Conservation (phyloP, 2,113 vertebrate genomes). For the Pagrus major region DNA sequence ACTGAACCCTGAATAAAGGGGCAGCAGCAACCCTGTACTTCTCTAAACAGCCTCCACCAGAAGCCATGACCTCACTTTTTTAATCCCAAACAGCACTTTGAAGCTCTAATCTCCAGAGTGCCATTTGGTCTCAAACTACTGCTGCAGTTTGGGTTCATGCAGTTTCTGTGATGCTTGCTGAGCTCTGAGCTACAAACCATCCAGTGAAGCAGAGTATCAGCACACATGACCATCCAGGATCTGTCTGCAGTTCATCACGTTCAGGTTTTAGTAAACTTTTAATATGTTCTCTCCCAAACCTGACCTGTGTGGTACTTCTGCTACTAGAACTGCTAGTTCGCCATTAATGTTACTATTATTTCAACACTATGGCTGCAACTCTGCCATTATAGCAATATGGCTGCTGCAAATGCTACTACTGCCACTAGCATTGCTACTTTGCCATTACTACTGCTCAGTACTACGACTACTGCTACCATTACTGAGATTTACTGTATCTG, state of each 20-base stretch:
- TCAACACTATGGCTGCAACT: too few species aligned
- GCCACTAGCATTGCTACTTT: too few species aligned
- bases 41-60: slow-evolving; percentile 5
- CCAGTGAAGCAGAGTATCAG: neutral
- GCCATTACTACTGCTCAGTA: too few species aligned
- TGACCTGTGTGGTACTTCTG: neutral
- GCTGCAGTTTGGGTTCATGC: slow-evolving; percentile 29
- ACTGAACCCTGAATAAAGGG: slow-evolving; percentile 16
- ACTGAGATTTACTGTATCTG: neutral
- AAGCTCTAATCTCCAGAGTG: slow-evolving; percentile 40
- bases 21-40: neutral
- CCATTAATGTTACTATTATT: neutral
- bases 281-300: neutral
- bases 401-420: too few species aligned
- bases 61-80: slow-evolving; percentile 32
- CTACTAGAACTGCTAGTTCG: neutral
- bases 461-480: neutral
- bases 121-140: slow-evolving; percentile 20
- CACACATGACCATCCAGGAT: neutral
- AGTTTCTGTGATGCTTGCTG: slow-evolving; percentile 15
- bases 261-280: neutral
- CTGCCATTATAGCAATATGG: too few species aligned
- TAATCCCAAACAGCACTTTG: slow-evolving; percentile 16
- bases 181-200: slow-evolving; percentile 3
- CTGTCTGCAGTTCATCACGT: neutral